A percentile compares a stretch with the other conserved stretches of the same genome.
Evolutionary conservation across 2,888 invertebrate genomes (phyloP).

Genomic region (Tenthredo distinguenda): DNA sequence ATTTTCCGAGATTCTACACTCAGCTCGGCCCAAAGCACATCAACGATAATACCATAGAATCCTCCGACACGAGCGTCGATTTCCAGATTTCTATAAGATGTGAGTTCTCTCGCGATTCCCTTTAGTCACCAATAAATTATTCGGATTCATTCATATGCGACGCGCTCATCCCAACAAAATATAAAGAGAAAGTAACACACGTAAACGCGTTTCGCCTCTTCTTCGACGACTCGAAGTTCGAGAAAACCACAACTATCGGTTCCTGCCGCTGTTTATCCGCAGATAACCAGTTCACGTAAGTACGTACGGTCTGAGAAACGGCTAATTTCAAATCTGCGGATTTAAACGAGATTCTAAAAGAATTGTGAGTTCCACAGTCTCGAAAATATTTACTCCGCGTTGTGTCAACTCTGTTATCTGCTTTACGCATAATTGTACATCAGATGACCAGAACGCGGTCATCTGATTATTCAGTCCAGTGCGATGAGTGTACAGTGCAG

Average conservation of each 20-base stretch:
- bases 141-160: background rate
- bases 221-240: background rate
- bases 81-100: background rate
- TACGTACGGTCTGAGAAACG: background rate
- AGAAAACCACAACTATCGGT: background rate
- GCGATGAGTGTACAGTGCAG: background rate
- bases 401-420: background rate
- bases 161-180: background rate
- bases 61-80: background rate
- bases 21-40: background rate
- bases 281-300: background rate
- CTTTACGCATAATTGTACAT: background rate
- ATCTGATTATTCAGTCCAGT: background rate
- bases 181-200: slow-evolving; percentile 1
- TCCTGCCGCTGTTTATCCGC: background rate
- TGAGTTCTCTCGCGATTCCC: background rate
- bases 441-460: background rate
- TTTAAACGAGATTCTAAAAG: background rate
- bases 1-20: slow-evolving; percentile 2
- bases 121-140: background rate
- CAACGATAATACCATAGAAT: slow-evolving; percentile 6
- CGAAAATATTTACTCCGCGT: background rate
- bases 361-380: background rate
- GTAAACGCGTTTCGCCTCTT: background rate
- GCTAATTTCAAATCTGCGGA: background rate